A percentile compares a stretch with the other conserved stretches of the same genome.
phyloP scores from a whole-genome alignment of 2,888 invertebrate species.

The Suillia variegata region DNA sequence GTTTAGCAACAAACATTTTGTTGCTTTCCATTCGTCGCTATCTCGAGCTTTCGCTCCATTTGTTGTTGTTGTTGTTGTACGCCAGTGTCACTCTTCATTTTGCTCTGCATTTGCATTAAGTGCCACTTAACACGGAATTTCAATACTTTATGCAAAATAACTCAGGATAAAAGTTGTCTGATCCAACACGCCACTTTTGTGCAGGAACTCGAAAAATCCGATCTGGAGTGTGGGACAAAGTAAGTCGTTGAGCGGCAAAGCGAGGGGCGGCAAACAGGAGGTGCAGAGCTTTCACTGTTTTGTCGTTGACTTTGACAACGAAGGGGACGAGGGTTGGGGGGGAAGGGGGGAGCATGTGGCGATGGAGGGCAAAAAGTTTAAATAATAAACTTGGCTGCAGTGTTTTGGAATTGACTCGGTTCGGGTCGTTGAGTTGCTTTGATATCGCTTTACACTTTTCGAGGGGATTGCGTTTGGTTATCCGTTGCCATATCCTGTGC shows the following conservation, averaged over 20 bases:
- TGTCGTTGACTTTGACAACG: too few species aligned
- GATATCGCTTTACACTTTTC: conserved; percentile 4
- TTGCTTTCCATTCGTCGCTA: conserved; percentile 13
- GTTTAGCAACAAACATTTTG: too few species aligned
- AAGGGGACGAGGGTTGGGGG: background rate
- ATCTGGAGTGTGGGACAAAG: too few species aligned
- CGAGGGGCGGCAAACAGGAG: too few species aligned
- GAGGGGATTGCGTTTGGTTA: background rate
- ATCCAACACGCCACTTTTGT: conserved; percentile 20
- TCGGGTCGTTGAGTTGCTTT: background rate
- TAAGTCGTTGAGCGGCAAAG: too few species aligned
- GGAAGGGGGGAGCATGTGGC: too few species aligned
- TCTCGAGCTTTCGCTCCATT: conserved; percentile 6
- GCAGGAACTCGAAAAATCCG: too few species aligned
- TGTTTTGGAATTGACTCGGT: conserved; percentile 10
- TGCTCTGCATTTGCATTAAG: conserved; percentile 53
- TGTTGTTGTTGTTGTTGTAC: conserved; percentile 6
- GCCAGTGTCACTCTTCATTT: conserved; percentile 21
- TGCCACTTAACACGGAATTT: conserved; percentile 56
- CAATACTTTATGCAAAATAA: conserved; percentile 57
- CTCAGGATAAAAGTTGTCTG: conserved; percentile 29
- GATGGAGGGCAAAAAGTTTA: too few species aligned
- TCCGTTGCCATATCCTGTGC: conserved; percentile 2
- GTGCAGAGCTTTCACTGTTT: too few species aligned
- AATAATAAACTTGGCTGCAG: conserved; percentile 21